phyloP scores from a whole-genome alignment of 2,888 invertebrate genomes.

The Atethmia centrago region DNA sequence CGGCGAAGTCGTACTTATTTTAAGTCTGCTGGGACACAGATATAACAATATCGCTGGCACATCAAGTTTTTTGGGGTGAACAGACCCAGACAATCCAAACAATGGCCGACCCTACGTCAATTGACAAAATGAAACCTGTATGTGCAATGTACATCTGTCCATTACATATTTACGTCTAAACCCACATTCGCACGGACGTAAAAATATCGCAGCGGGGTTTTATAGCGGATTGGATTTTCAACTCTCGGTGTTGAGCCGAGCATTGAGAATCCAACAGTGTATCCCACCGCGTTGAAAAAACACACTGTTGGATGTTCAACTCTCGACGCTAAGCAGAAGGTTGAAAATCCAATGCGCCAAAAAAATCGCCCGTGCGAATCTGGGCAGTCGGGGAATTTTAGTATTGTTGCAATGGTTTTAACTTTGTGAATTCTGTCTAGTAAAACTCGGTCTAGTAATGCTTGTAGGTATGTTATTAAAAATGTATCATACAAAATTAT shows the following conservation, averaged over 20 bases:
- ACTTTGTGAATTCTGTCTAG: background rate
- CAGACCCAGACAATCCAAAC: background rate
- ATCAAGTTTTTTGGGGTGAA: conserved; percentile 22
- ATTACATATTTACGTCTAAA: background rate
- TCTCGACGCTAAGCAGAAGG: too few species aligned
- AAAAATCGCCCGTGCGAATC: too few species aligned
- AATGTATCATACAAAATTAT: background rate
- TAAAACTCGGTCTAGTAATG: background rate
- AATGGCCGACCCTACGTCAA: conserved; percentile 16
- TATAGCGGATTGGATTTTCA: too few species aligned
- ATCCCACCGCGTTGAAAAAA: too few species aligned
- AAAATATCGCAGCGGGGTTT: too few species aligned
- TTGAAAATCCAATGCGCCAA: too few species aligned
- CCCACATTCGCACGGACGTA: too few species aligned
- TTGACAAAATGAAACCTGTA: conserved; percentile 12
- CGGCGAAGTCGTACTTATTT: background rate
- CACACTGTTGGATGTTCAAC: too few species aligned
- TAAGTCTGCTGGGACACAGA: background rate
- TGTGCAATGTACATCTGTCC: conserved; percentile 20
- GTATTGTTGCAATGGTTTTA: background rate
- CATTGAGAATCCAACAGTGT: too few species aligned
- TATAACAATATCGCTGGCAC: background rate
- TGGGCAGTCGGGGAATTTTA: background rate
- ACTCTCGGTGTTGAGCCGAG: too few species aligned
- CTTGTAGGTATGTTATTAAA: conserved; percentile 9